Base-by-base conservation (phyloP, 2,888 invertebrate species). In the Diadromus collaris region DNA sequence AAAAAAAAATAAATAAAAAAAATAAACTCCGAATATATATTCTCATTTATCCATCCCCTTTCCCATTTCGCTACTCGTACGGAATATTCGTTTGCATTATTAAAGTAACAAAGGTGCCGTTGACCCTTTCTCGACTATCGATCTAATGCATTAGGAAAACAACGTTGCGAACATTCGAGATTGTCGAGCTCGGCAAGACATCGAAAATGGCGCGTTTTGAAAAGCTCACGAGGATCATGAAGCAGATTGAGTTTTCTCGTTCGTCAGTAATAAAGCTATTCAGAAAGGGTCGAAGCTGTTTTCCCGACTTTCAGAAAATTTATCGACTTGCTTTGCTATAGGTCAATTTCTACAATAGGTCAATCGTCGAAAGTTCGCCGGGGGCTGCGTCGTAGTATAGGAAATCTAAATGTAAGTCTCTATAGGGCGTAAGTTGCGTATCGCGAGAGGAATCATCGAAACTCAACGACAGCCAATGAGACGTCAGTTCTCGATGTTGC, bases 1-100 rank as follows among this genome's bases (percentile, higher is more conserved):
- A 79, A 64, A 61, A 78, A 79, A 69, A 76, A 74, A 70, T 9
- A n/a, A n/a, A n/a, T n/a, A n/a, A n/a, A n/a, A n/a, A n/a, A n/a
- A n/a, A n/a, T n/a, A n/a, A n/a, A n/a, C n/a, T n/a, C n/a, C 3
- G 46, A 44, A 71, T 63, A 21, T 32, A 24, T 29, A 27, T 29
- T 6, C 56, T 27, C 0, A 44, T 56, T 16, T 58, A 29, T 6
- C 32, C 27, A 41, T 10, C 2, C 41, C 13, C 58, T 69, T 32
- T 58, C 19, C 32, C 13, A 3, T 21, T 51, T 24, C 21, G 24
- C 10, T 6, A 51, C 13, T 21, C 5, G 24, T 19, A 6, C 24
- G 51, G 2, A 51, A 24, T 24, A 24, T 24, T 10, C 21, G 10
- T 13, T 51, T 21, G 10, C 10, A 51, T 21, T 51, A 10, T 10